phyloP scores from a whole-genome alignment of 2,113 vertebrate species.

The Kryptolebias marmoratus region DNA sequence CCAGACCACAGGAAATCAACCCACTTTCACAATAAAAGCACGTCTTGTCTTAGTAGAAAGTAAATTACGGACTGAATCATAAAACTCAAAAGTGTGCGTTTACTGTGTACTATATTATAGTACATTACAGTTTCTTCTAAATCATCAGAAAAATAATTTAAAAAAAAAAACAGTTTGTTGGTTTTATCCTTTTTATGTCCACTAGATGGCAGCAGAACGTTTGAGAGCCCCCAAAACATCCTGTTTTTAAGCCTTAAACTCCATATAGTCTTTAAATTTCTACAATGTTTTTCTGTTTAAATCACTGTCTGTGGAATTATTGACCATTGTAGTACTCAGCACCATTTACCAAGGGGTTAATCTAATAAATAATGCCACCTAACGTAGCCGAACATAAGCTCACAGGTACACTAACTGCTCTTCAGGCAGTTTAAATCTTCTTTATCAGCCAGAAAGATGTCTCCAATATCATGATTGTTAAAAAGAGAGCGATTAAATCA shows the following conservation, averaged over 20 bases:
- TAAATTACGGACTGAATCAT: background rate
- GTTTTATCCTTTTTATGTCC: background rate
- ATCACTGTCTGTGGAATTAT: no score
- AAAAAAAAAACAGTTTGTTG: background rate
- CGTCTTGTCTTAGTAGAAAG: background rate
- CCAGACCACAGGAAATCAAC: background rate
- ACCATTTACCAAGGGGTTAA: no score
- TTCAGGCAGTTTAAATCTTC: background rate
- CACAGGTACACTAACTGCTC: background rate
- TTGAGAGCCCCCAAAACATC: background rate
- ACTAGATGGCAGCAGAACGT: conserved; percentile 46
- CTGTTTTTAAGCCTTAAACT: background rate
- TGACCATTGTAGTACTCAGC: no score
- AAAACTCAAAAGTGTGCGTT: background rate
- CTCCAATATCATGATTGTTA: no score
- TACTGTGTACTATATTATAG: background rate
- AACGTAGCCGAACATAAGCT: background rate
- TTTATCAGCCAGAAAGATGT: no score
- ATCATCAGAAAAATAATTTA: no score
- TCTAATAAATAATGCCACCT: background rate
- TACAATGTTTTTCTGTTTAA: no score
- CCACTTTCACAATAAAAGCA: conserved; percentile 41
- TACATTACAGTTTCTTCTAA: no score
- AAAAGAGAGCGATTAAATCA: no score
- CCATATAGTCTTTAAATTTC: background rate